phyloP scores from a whole-genome alignment of 2,888 invertebrate species.

The Sinohyriopsis cumingii region DNA sequence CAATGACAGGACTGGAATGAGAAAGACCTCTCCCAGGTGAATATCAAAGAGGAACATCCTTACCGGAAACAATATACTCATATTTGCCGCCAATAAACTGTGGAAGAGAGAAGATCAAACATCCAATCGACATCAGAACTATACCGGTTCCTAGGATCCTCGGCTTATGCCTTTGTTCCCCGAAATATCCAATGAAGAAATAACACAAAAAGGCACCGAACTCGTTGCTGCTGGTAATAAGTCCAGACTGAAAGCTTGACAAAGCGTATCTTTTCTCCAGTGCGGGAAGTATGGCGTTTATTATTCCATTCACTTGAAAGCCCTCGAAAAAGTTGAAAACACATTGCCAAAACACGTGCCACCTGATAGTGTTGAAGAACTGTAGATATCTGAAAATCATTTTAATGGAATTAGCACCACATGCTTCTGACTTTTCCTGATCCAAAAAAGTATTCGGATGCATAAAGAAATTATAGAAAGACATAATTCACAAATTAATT shows the following conservation, averaged over 20 bases:
- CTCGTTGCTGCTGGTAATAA: conserved; percentile 49
- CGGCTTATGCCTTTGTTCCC: conserved; percentile 45
- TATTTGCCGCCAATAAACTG: conserved; percentile 46
- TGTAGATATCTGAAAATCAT: conserved; percentile 37
- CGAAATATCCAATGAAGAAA: conserved; percentile 42
- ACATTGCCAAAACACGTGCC: conserved; percentile 47
- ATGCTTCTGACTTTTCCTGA: too few species aligned
- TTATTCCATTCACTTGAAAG: conserved; percentile 51
- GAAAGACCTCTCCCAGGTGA: too few species aligned
- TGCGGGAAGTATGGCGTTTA: conserved; percentile 47
- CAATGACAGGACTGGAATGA: too few species aligned
- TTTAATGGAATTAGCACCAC: too few species aligned
- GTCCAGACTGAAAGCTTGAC: conserved; percentile 38
- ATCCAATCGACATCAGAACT: conserved; percentile 44
- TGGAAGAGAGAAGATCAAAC: conserved; percentile 47
- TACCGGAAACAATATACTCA: conserved; percentile 44
- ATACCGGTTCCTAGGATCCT: conserved; percentile 43
- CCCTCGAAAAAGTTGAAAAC: conserved; percentile 48
- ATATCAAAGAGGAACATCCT: background rate
- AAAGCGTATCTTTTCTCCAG: conserved; percentile 48
- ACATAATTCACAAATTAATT: too few species aligned
- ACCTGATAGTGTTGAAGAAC: conserved; percentile 38
- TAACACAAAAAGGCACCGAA: conserved; percentile 42
- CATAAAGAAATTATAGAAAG: too few species aligned
- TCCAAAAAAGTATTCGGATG: too few species aligned